Conservation (phyloP, 2,888 invertebrate genomes). For the Conomelus anceps region DNA sequence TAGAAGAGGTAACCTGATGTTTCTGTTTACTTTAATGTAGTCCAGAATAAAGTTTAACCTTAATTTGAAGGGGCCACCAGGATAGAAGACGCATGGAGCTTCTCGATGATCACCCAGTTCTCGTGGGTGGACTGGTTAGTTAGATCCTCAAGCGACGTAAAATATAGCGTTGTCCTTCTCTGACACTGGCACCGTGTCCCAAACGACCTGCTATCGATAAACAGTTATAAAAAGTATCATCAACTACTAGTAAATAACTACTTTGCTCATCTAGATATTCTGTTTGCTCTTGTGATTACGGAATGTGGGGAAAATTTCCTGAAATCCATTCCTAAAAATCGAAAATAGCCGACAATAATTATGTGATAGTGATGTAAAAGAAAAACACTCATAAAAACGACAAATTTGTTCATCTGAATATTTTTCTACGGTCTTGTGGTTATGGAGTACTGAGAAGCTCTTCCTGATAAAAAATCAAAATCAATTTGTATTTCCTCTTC, state of each 20-base stretch:
- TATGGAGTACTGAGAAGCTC: too few species aligned
- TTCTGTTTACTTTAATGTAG: background rate
- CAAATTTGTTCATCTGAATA: too few species aligned
- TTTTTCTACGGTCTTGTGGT: too few species aligned
- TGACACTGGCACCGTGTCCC: background rate
- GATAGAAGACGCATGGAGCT: background rate
- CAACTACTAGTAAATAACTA: background rate
- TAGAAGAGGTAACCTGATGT: background rate
- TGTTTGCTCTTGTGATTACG: background rate
- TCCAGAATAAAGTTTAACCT: background rate
- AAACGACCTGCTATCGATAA: background rate
- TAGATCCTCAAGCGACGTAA: background rate
- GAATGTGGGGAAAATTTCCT: background rate
- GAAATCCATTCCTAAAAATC: background rate
- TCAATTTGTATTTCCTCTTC: too few species aligned
- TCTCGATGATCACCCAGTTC: background rate
- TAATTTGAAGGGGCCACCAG: background rate
- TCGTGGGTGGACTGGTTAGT: background rate
- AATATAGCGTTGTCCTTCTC: background rate
- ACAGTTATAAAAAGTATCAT: background rate
- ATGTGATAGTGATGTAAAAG: too few species aligned
- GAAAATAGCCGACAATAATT: background rate
- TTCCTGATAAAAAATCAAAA: too few species aligned
- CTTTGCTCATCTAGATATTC: background rate
- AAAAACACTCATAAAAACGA: too few species aligned